Percentiles rank a stretch among this genome's conserved stretches.
Conservation (phyloP, 2,888 invertebrate species). For the Orthosia incerta region DNA sequence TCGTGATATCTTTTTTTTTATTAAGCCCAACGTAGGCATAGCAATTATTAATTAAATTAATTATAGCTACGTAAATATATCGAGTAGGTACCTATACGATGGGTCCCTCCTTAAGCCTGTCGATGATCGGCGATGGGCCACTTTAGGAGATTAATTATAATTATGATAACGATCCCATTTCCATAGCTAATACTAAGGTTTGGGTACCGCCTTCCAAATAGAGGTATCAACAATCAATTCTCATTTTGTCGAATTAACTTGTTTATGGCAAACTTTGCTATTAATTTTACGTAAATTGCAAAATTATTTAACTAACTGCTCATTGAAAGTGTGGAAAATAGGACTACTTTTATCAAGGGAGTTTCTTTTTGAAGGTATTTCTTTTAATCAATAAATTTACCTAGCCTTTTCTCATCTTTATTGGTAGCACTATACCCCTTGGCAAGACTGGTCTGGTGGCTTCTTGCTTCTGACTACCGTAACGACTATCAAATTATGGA, state of each 20-base stretch:
- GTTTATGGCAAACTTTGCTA: constrained; percentile 22
- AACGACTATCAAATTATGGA: too few relatives aligned
- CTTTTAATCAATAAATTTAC: not conserved
- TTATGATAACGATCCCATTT: constrained; percentile 80
- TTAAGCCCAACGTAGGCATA: constrained; percentile 14
- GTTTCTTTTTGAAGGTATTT: not conserved
- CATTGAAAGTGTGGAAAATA: not conserved
- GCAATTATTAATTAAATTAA: constrained; percentile 59
- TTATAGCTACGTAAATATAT: constrained; percentile 44
- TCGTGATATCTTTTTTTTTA: constrained; percentile 43
- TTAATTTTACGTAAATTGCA: constrained; percentile 10
- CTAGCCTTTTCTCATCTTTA: not conserved
- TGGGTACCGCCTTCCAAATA: constrained; percentile 67
- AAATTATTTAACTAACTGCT: not conserved
- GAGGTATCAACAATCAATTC: constrained; percentile 62
- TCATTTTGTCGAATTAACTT: constrained; percentile 45
- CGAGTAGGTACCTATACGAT: constrained; percentile 38
- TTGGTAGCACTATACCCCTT: too few relatives aligned
- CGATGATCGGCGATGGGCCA: constrained; percentile 67
- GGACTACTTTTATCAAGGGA: not conserved
- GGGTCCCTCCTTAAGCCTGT: constrained; percentile 69
- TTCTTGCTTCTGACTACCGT: too few relatives aligned
- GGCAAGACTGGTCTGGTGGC: too few relatives aligned
- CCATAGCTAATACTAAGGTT: constrained; percentile 80
- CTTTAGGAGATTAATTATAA: constrained; percentile 81